Evolutionary conservation across 2,888 invertebrate species (phyloP).

Genomic region (Oscheius sp.): DNA sequence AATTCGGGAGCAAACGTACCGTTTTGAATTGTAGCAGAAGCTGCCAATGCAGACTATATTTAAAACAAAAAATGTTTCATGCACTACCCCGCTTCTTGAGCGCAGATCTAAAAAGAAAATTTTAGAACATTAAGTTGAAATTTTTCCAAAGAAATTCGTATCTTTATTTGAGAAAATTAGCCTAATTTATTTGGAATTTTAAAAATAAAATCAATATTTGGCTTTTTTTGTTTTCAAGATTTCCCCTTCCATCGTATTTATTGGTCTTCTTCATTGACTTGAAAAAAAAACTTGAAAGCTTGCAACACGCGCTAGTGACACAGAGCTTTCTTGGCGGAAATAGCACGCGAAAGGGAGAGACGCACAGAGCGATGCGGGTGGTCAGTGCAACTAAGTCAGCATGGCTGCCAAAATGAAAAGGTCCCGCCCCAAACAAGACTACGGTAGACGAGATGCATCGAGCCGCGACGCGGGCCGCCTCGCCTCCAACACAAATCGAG

Average conservation of each 20-base stretch:
- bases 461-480: constrained; percentile 27
- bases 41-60: constrained; percentile 28
- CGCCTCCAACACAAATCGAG: constrained; percentile 25
- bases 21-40: constrained; percentile 4
- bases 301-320: neutral
- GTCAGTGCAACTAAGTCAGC: constrained; percentile 28
- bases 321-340: neutral
- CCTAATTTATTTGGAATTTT: neutral
- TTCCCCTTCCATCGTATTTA: neutral
- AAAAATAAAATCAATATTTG: neutral
- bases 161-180: neutral
- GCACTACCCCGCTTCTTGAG: constrained; percentile 27
- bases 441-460: constrained; percentile 12
- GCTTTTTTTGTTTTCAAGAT: neutral
- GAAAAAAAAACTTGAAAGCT: neutral
- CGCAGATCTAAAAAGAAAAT: constrained; percentile 13
- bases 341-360: constrained; percentile 16
- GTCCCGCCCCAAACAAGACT: constrained; percentile 25
- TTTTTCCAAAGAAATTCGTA: neutral
- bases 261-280: neutral
- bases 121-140: neutral
- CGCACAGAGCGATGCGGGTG: constrained; percentile 27
- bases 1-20: neutral
- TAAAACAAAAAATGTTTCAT: constrained; percentile 18
- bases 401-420: constrained; percentile 16